These are phyloP conservation scores for Spea multiplicata DNA, from an alignment of 2,113 vertebrate species.

Conservation along the genomic window DNA sequence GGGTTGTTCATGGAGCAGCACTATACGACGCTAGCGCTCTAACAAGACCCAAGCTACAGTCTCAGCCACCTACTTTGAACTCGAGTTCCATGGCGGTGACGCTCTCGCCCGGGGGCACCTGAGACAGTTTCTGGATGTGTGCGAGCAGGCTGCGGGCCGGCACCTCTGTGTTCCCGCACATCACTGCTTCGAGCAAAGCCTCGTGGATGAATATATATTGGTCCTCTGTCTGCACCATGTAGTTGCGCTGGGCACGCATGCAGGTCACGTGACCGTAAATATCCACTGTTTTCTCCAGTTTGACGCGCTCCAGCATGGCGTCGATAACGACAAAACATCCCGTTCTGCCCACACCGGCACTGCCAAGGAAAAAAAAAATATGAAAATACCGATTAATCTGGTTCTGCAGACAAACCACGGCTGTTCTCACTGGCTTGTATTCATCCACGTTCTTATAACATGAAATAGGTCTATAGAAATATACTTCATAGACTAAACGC, in stretches of 20 bases:
- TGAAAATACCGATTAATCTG: background rate
- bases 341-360: constrained; percentile 89
- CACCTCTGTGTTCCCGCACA: constrained; percentile 86
- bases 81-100: constrained; percentile 91
- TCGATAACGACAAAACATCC: constrained; percentile 94
- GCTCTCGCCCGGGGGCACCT: constrained; percentile 78
- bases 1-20: too few relatives aligned
- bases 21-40: too few relatives aligned
- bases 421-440: too few relatives aligned
- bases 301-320: constrained; percentile 95
- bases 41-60: too few relatives aligned
- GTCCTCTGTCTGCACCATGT: constrained; percentile 98
- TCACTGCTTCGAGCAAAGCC: constrained; percentile 87
- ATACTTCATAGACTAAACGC: too few relatives aligned
- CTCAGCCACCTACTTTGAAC: constrained; percentile 81
- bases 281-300: constrained; percentile 90
- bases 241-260: constrained; percentile 95
- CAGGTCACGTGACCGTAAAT: constrained; percentile 93
- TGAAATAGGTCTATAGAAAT: too few relatives aligned
- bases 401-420: too few relatives aligned
- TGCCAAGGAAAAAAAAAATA: constrained; percentile 54
- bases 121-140: constrained; percentile 91
- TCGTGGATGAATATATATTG: constrained; percentile 96
- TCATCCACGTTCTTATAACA: too few relatives aligned
- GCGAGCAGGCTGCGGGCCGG: constrained; percentile 86